Conservation (phyloP, 2,113 vertebrate species). For the Catharus bicknelli region DNA sequence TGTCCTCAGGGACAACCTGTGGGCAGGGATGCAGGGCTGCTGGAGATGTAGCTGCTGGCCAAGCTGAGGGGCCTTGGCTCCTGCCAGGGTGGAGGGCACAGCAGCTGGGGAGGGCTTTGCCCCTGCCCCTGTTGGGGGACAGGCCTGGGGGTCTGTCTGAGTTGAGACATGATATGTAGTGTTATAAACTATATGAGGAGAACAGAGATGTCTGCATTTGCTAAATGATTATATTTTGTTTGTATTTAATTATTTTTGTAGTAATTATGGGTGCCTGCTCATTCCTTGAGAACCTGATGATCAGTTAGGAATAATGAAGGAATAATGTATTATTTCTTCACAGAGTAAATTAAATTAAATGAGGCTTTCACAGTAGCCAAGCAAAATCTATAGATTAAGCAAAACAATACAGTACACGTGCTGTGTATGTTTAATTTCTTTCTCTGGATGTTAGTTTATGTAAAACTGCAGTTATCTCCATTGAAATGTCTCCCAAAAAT, state of each 20-base stretch:
- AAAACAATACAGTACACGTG: fast-evolving
- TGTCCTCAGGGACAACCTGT: fast-evolving
- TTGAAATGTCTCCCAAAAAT: background rate
- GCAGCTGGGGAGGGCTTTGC: background rate
- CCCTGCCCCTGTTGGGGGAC: fast-evolving
- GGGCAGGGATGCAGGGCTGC: background rate
- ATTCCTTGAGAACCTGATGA: background rate
- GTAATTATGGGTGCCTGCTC: background rate
- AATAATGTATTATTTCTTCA: background rate
- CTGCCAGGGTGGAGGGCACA: fast-evolving
- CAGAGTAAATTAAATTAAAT: background rate
- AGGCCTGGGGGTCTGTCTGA: fast-evolving
- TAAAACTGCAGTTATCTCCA: background rate
- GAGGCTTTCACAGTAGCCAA: background rate
- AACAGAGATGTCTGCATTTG: background rate
- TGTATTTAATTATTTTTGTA: background rate
- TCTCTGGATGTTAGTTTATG: background rate
- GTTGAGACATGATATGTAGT: background rate
- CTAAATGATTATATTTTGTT: background rate
- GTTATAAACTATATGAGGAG: background rate
- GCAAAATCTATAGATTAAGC: background rate
- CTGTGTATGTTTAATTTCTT: background rate
- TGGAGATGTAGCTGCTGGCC: background rate
- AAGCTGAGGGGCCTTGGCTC: background rate
- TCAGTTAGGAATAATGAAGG: background rate